Evolutionary conservation across 2,113 vertebrate species (phyloP), one percentile per base, ranked within the genome.

Genomic region (Hippolais icterina): DNA sequence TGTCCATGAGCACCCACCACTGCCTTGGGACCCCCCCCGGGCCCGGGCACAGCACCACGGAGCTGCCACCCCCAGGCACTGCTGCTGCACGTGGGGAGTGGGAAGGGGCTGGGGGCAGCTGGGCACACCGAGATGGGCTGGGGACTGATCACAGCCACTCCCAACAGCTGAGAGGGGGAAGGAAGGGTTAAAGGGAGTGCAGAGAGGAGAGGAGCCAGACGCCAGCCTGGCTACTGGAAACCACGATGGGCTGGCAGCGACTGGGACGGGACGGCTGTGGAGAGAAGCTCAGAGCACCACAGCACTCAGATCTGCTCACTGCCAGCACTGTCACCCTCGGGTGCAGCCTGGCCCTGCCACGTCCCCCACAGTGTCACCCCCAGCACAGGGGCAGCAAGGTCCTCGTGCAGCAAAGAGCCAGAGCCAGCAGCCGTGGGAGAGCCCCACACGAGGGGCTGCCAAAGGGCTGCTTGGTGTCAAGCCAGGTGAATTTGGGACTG

Each of bases 161-260:
- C 31, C 21, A 3, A 60, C 2, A 5, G 33, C 39, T 31, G 70
- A n/a, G 13, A 39, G 49, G 42, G 71, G 41, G 25, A 86, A 12
- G 50, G 59, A 90, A 86, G 93, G 35, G 83, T 87, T 94, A 93
- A 94, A n/a, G 4, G 4, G 41, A 88, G 54, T 1, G 0, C 35
- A 79, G 74, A 47, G 89, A 42, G 44, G 42, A 83, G 25, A 63
- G 60, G 19, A 93, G 61, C 61, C 59, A 90, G 89, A 70, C 8
- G 47, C 83, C 90, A 87, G 83, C 63, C 60, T 81, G 96, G 63
- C 94, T 94, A 83, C 71, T 85, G 76, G 68, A 96, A 89, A 93
- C 68, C 25, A 9, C 33, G 5, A 13, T 22, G 52, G 75, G 84
- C 77, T 60, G 77, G 94, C 28, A 27, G 37, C 2, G 1, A 41